A percentile compares a stretch with the other conserved stretches of the same genome.
Evolutionary conservation across 2,797 vertebrate species (phyloP).

Genomic region (Malurus splendens): DNA sequence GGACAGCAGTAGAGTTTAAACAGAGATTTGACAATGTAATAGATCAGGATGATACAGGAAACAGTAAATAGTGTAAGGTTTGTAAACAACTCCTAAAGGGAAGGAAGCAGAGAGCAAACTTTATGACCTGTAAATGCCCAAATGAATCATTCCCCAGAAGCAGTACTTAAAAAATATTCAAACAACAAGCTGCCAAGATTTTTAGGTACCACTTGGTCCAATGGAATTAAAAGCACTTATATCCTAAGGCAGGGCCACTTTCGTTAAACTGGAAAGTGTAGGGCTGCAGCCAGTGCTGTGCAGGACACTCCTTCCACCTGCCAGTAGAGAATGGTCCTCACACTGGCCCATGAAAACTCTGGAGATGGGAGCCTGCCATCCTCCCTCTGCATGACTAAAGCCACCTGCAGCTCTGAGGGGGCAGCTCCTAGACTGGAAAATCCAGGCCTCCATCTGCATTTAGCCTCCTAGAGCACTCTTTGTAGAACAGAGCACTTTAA

Average conservation of each 20-base stretch:
- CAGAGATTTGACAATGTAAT: not conserved
- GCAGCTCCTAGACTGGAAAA: not conserved
- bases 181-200: rapidly evolving
- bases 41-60: not conserved
- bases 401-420: not conserved
- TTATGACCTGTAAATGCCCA: not conserved
- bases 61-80: not conserved
- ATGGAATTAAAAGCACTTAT: not conserved
- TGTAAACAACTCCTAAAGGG: not conserved
- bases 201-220: not conserved
- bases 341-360: not conserved
- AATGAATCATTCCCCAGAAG: not conserved
- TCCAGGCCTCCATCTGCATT: not conserved
- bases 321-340: rapidly evolving
- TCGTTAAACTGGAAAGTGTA: rapidly evolving
- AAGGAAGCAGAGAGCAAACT: not conserved
- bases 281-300: rapidly evolving
- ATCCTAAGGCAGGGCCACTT: not conserved
- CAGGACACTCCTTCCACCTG: not conserved
- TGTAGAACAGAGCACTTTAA: not conserved
- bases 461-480: not conserved
- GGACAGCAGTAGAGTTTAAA: not conserved
- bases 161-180: not conserved
- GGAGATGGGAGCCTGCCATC: rapidly evolving
- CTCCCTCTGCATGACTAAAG: not conserved